A percentile compares a stretch with the other conserved stretches of the same genome.
Conservation (phyloP, 2,113 vertebrate genomes). For the Pomatorhinus ruficollis region DNA sequence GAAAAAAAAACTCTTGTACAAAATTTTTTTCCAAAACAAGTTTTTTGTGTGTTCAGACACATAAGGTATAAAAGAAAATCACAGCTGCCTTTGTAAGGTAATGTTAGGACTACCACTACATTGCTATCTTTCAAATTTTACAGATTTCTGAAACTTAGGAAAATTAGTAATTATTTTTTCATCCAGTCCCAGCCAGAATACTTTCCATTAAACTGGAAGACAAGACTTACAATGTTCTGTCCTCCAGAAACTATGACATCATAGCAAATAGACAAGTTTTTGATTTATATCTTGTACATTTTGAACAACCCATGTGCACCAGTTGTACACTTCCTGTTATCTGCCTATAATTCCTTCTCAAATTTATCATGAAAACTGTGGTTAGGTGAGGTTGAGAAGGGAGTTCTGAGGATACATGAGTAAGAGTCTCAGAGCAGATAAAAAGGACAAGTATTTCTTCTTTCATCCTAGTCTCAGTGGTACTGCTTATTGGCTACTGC, state of each 20-base stretch:
- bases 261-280: background rate
- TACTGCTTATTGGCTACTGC: background rate
- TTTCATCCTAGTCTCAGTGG: background rate
- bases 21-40: background rate
- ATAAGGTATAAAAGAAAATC: background rate
- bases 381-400: background rate
- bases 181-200: background rate
- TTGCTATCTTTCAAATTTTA: background rate
- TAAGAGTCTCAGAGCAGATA: background rate
- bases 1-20: background rate
- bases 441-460: background rate
- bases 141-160: background rate
- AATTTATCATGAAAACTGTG: background rate
- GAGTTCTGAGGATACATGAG: background rate
- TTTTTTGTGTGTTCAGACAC: background rate
- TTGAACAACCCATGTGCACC: background rate
- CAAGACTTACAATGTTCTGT: background rate
- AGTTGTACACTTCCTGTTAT: background rate
- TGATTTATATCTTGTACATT: background rate
- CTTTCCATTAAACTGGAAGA: background rate
- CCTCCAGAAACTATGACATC: background rate
- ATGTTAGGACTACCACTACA: background rate
- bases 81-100: background rate
- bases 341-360: background rate
- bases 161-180: background rate